phyloP scores from a whole-genome alignment of 2,797 vertebrate species.

The Pteropus rufus region DNA sequence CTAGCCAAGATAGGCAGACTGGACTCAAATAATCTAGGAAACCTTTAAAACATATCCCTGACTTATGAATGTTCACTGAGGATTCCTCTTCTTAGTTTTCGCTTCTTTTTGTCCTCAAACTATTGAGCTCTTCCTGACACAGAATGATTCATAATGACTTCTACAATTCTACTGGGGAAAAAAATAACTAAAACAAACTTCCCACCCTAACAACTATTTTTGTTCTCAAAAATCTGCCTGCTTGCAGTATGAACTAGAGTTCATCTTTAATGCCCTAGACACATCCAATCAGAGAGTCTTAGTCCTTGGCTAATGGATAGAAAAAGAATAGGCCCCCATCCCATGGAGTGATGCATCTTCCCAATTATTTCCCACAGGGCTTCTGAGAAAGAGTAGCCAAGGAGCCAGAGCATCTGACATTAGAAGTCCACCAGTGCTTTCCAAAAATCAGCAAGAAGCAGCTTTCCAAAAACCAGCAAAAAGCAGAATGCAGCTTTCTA shows the following conservation, averaged over 20 bases:
- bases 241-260: not conserved
- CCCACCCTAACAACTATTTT: not conserved
- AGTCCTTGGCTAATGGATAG: not conserved
- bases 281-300: not conserved
- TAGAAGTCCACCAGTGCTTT: not conserved
- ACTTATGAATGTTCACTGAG: not conserved
- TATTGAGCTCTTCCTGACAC: not conserved
- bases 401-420: not conserved
- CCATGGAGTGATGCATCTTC: not conserved
- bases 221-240: constrained; percentile 1
- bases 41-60: not conserved
- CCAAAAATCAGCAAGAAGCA: not conserved
- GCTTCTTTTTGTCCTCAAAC: not conserved
- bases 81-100: not conserved
- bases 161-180: not conserved
- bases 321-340: not conserved
- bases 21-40: not conserved
- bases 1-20: not conserved
- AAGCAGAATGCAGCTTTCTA: not conserved
- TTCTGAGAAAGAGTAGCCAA: not conserved
- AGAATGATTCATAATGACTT: not conserved
- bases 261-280: not conserved
- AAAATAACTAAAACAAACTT: not conserved
- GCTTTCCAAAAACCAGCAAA: not conserved
- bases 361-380: not conserved